Evolutionary conservation across 2,113 vertebrate species (phyloP).

Genomic region (Cryptotis parvus): DNA sequence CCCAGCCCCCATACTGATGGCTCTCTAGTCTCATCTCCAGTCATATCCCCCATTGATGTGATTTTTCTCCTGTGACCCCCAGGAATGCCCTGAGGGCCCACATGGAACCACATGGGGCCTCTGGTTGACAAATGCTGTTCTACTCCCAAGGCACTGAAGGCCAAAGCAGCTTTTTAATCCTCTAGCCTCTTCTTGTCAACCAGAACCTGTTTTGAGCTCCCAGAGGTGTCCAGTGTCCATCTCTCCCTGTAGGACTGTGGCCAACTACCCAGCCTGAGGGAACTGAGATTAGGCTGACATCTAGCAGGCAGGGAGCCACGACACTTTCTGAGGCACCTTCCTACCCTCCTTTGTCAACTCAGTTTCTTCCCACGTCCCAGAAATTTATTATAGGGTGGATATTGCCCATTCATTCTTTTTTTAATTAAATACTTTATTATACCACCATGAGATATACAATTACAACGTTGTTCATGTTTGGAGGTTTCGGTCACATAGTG

Average conservation of each 20-base stretch:
- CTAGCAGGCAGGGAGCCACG: neutral
- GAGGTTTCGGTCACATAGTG: no score
- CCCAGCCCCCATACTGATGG: no score
- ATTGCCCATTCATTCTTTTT: neutral
- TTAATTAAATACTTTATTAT: no score
- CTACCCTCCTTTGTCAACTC: neutral
- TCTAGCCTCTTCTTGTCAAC: neutral
- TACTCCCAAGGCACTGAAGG: neutral
- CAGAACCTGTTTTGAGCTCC: neutral
- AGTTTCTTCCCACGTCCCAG: neutral
- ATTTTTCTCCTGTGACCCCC: no score
- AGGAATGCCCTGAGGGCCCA: no score
- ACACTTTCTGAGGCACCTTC: neutral
- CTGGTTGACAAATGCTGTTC: no score
- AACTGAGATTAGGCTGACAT: neutral
- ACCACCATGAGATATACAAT: no score
- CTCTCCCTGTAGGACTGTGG: neutral
- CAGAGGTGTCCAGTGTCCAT: no score
- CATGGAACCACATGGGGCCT: no score
- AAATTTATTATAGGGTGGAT: neutral
- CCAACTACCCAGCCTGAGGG: neutral
- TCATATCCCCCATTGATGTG: no score
- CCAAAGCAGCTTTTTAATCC: neutral
- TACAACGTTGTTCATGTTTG: no score
- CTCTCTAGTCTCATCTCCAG: no score